A percentile compares a stretch with the other conserved stretches of the same genome.
These are phyloP conservation scores for Lycaena phlaeas DNA, from an alignment of 2,888 invertebrate genomes.

Conservation along the genomic window DNA sequence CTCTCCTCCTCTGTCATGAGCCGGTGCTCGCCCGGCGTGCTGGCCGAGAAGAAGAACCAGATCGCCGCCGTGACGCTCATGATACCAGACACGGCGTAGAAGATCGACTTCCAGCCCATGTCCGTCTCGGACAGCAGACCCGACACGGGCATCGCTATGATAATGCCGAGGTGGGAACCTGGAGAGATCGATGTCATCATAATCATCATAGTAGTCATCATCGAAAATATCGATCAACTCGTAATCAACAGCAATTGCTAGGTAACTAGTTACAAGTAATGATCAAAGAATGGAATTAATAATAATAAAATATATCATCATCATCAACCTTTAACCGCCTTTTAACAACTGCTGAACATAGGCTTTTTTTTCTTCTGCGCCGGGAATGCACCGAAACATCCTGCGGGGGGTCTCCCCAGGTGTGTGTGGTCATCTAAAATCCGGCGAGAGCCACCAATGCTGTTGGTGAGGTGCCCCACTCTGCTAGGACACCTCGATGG, in stretches of 20 bases:
- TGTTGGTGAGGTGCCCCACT: no score
- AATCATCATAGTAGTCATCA: not conserved
- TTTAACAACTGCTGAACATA: no score
- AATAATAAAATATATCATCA: no score
- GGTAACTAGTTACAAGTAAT: no score
- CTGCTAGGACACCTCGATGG: no score
- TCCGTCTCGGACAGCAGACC: conserved; percentile 73
- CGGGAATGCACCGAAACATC: no score
- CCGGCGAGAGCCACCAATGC: no score
- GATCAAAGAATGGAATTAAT: no score
- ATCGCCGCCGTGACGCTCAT: conserved; percentile 67
- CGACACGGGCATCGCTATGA: conserved; percentile 77
- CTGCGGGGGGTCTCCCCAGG: no score
- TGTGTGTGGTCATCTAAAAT: no score
- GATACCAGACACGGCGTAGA: conserved; percentile 73
- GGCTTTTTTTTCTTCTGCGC: no score
- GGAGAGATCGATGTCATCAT: conserved; percentile 23
- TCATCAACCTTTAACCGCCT: no score
- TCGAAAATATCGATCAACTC: not conserved
- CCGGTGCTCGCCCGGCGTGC: conserved; percentile 70
- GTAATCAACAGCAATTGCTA: not conserved
- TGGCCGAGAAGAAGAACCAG: conserved; percentile 73
- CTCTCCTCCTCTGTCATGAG: conserved; percentile 71
- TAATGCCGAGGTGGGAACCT: conserved; percentile 79
- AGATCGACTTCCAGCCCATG: conserved; percentile 79